Percentiles rank a stretch among this genome's conserved stretches.
Conservation (phyloP, 1,140 invertebrate species). For the Philopotamus ludificatus region DNA sequence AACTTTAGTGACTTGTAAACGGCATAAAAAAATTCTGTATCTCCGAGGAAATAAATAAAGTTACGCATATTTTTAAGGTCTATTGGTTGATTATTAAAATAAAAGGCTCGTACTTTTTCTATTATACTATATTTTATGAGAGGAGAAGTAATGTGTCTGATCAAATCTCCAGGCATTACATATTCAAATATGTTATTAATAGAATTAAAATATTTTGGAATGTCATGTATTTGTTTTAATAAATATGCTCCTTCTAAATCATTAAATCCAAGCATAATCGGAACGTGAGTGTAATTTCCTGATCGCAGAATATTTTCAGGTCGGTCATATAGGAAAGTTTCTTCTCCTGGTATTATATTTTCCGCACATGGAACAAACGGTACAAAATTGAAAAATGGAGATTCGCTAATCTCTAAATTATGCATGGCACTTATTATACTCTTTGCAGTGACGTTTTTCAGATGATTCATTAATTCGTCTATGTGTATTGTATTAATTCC, state of each 20-base stretch:
- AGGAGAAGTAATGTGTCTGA: neutral
- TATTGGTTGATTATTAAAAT: constrained; percentile 12
- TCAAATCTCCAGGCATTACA: constrained; percentile 5
- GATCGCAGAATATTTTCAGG: constrained; percentile 47
- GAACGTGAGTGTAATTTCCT: constrained; percentile 50
- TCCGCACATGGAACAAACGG: constrained; percentile 51
- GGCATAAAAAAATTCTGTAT: constrained; percentile 5
- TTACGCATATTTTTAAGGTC: neutral
- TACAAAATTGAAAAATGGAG: constrained; percentile 43
- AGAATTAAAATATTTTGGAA: constrained; percentile 13
- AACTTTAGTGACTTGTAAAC: constrained; percentile 1
- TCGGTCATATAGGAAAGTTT: constrained; percentile 46
- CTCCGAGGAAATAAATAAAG: constrained; percentile 13
- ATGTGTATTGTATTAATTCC: constrained; percentile 47
- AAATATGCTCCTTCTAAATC: constrained; percentile 52
- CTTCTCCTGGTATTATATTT: constrained; percentile 45
- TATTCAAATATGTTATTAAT: constrained; percentile 21
- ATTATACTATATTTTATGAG: constrained; percentile 28
- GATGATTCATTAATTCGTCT: constrained; percentile 46
- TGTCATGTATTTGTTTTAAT: constrained; percentile 42
- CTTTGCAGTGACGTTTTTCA: constrained; percentile 44
- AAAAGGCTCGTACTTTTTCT: constrained; percentile 5
- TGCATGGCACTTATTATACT: constrained; percentile 44
- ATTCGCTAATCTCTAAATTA: constrained; percentile 11
- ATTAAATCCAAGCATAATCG: constrained; percentile 51